phyloP scores from a whole-genome alignment of 2,113 vertebrate species.

The Struthidea cinerea region DNA sequence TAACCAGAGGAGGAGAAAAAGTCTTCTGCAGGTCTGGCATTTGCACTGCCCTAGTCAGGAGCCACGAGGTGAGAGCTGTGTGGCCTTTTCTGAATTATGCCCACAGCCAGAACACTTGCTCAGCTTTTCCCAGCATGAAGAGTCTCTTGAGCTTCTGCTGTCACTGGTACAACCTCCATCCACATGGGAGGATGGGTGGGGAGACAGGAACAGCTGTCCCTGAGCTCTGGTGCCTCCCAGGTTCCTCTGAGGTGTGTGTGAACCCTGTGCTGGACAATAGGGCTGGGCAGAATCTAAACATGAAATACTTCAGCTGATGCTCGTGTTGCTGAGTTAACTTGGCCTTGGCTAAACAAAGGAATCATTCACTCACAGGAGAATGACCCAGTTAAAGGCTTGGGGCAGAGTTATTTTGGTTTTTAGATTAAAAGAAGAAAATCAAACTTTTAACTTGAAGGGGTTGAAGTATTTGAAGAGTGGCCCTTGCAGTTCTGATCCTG shows the following conservation, averaged over 20 bases:
- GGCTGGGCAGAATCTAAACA: background rate
- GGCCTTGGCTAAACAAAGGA: constrained; percentile 37
- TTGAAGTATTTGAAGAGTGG: background rate
- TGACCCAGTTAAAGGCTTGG: background rate
- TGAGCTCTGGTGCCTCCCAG: background rate
- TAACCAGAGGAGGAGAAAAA: background rate
- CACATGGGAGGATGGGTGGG: rapidly evolving
- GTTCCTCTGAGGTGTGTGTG: background rate
- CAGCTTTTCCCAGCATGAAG: background rate
- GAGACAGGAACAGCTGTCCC: background rate
- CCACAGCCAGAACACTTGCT: background rate
- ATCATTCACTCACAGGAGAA: constrained; percentile 33
- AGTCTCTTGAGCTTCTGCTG: background rate
- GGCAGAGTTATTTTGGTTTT: background rate
- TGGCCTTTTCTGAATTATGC: background rate
- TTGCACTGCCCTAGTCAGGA: background rate
- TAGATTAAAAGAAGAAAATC: background rate
- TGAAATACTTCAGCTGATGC: background rate
- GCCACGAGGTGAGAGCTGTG: background rate
- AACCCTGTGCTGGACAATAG: background rate
- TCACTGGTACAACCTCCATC: rapidly evolving
- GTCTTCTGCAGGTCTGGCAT: background rate
- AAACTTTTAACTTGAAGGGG: background rate
- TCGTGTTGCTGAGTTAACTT: constrained; percentile 2
- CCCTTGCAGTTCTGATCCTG: background rate